Evolutionary conservation across 2,888 invertebrate species (phyloP).

Genomic region (Ctenicera cuprea): DNA sequence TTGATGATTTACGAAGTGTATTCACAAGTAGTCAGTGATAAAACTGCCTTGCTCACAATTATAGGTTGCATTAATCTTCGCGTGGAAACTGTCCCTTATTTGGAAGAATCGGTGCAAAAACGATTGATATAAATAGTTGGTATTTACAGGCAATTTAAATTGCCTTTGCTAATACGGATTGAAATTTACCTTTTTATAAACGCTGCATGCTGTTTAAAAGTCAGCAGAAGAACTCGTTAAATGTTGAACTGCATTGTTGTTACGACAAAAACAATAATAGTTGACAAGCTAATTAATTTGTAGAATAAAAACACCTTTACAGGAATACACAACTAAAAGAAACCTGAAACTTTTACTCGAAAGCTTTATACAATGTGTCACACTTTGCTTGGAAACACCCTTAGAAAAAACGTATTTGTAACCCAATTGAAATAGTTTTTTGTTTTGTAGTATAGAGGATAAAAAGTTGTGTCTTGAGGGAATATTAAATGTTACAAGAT

Average conservation of each 20-base stretch:
- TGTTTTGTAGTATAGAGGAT: too few relatives aligned
- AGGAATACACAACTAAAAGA: too few relatives aligned
- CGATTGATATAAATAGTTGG: conserved; percentile 4
- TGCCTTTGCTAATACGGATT: conserved; percentile 16
- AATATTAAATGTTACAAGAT: too few relatives aligned
- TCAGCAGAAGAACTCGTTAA: not conserved
- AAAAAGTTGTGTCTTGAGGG: too few relatives aligned
- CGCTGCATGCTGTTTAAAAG: not conserved
- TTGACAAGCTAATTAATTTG: conserved; percentile 8
- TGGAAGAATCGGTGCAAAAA: conserved; percentile 21
- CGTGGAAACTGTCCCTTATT: conserved; percentile 10
- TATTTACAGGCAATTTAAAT: conserved; percentile 26
- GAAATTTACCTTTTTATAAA: conserved; percentile 16
- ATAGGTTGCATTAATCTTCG: conserved; percentile 15
- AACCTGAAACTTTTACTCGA: not conserved
- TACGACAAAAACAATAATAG: not conserved
- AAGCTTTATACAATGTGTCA: too few relatives aligned
- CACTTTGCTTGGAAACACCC: too few relatives aligned
- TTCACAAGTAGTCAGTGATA: conserved; percentile 13
- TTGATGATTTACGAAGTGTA: conserved; percentile 17
- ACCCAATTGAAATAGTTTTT: too few relatives aligned
- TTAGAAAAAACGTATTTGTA: too few relatives aligned
- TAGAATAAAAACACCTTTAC: too few relatives aligned
- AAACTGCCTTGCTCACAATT: conserved; percentile 16
- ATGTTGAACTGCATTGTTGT: not conserved